Percentiles rank a stretch among this genome's conserved stretches.
Evolutionary conservation across 1,140 invertebrate genomes (phyloP).

Genomic region (Bombus waltoni): DNA sequence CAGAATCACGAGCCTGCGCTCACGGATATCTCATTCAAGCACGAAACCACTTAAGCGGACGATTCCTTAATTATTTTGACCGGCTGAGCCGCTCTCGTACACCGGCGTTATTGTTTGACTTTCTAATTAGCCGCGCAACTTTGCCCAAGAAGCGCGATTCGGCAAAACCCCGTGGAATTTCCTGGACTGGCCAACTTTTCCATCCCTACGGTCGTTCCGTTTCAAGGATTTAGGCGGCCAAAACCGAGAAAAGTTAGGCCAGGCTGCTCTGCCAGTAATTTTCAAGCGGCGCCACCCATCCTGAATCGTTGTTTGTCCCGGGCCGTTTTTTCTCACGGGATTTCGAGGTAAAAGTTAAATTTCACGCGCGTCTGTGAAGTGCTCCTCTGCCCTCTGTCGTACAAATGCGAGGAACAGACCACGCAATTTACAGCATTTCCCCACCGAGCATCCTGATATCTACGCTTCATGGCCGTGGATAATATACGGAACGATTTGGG

Average conservation of each 20-base stretch:
- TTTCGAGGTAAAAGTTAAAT: neutral
- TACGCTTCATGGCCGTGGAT: neutral
- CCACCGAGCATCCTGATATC: neutral
- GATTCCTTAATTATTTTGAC: slow-evolving; percentile 28
- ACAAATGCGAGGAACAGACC: neutral
- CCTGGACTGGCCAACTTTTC: neutral
- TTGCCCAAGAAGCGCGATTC: slow-evolving; percentile 7
- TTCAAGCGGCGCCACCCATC: neutral
- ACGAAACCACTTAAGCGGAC: neutral
- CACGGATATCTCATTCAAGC: neutral
- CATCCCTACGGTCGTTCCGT: too few species aligned
- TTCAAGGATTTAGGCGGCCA: slow-evolving; percentile 1
- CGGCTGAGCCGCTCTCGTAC: neutral
- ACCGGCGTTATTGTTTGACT: slow-evolving; percentile 24
- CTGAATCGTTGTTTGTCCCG: slow-evolving; percentile 6
- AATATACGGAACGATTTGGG: slow-evolving; percentile 11
- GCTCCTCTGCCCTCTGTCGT: neutral
- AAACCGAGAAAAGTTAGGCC: neutral
- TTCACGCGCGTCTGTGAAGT: neutral
- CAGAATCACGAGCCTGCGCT: too few species aligned
- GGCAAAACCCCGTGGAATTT: slow-evolving; percentile 16
- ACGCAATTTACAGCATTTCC: neutral
- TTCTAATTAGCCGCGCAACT: slow-evolving; percentile 24
- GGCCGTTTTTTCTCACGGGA: neutral
- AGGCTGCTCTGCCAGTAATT: neutral